These are phyloP conservation scores for Lordiphosa mommai DNA, from an alignment of 1,140 invertebrate genomes.

Conservation along the genomic window DNA sequence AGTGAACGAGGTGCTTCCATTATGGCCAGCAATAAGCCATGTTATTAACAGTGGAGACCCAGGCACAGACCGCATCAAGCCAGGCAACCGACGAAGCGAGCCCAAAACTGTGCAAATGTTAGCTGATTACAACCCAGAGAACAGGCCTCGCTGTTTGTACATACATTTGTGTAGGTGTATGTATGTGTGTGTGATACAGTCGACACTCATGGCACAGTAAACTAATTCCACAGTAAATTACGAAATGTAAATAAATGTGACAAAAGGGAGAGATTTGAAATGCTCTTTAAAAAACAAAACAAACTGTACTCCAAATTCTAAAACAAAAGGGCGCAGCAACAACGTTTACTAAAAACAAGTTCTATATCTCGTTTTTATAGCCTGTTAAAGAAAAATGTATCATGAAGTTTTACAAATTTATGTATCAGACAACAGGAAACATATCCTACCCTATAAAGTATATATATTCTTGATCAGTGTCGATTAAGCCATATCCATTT, in stretches of 20 bases:
- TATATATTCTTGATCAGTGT: too few species aligned
- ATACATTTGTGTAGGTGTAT: conserved; percentile 6
- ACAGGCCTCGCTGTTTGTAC: conserved; percentile 41
- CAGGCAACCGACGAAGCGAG: conserved; percentile 37
- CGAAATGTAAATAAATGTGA: not conserved
- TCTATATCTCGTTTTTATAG: too few species aligned
- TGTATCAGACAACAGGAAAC: too few species aligned
- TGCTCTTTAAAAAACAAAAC: not conserved
- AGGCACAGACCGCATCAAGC: conserved; percentile 1
- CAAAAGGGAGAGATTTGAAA: not conserved
- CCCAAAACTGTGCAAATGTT: conserved; percentile 69
- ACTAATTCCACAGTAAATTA: conserved; percentile 61
- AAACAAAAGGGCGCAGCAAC: too few species aligned
- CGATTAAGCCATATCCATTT: too few species aligned
- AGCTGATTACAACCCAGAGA: conserved; percentile 3
- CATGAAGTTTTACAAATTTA: too few species aligned
- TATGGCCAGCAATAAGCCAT: conserved; percentile 73
- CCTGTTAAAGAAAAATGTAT: too few species aligned
- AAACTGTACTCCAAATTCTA: too few species aligned
- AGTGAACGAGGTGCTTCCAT: conserved; percentile 46
- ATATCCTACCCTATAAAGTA: too few species aligned
- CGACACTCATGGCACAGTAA: conserved; percentile 52
- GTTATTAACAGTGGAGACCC: conserved; percentile 58
- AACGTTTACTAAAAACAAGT: too few species aligned
- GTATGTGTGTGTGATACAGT: conserved; percentile 16